Conservation (phyloP, 2,888 invertebrate genomes). For the Miltochrista miniata region DNA sequence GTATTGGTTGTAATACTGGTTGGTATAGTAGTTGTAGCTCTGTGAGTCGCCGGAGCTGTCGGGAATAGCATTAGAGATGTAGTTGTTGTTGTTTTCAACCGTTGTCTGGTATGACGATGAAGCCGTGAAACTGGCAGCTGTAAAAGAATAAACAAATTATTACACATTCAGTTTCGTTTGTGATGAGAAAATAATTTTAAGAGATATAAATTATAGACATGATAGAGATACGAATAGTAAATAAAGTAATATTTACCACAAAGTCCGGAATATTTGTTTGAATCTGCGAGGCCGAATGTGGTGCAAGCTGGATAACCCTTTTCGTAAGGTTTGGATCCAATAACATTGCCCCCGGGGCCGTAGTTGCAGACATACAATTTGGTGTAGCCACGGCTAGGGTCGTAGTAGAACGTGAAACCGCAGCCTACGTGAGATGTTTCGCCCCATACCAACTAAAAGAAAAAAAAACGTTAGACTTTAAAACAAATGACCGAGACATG, state of each 20-base stretch:
- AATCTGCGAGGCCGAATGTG: constrained; percentile 87
- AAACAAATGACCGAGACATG: no score
- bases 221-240: not conserved
- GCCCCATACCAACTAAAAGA: constrained; percentile 92
- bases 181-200: no score
- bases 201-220: not conserved
- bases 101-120: constrained; percentile 68
- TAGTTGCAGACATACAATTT: constrained; percentile 94
- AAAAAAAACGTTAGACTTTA: constrained; percentile 6
- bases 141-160: constrained; percentile 41
- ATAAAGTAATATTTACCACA: constrained; percentile 85
- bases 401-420: constrained; percentile 92
- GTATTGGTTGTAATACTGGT: constrained; percentile 68
- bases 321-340: constrained; percentile 89
- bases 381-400: constrained; percentile 88
- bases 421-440: constrained; percentile 93
- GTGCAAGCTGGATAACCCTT: constrained; percentile 89
- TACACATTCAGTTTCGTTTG: no score
- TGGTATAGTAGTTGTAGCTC: constrained; percentile 67
- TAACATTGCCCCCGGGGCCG: constrained; percentile 91
- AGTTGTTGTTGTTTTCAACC: constrained; percentile 72
- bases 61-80: constrained; percentile 81
- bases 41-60: constrained; percentile 76
- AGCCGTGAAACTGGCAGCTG: constrained; percentile 71
- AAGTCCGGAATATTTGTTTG: constrained; percentile 89